Base-by-base conservation (phyloP, 2,113 vertebrate genomes). In the Gambusia affinis region DNA sequence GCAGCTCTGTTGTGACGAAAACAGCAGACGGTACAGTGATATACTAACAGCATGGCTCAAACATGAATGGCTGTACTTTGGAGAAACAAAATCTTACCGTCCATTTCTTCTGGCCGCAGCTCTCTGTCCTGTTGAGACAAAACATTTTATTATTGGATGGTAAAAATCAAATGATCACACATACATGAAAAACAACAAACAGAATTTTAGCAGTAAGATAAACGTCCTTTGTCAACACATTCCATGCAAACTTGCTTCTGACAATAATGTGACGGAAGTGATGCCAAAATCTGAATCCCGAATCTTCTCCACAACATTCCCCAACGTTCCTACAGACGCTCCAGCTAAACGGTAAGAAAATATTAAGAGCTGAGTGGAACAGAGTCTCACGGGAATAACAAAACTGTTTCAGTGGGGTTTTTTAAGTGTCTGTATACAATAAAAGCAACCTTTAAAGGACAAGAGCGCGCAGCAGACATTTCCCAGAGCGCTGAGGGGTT, bases 61-160 rank as follows among this genome's bases (percentile, higher is more conserved):
- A 28, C 5, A 62, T 4, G 37, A 60, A 31, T 42, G 33, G 35
- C 19, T 37, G 63, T 22, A n/a, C 19, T 24, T 17, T n/a, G 8
- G 24, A 57, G 24, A 57, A 17, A 79, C 30, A 70, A 3, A 47
- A 63, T 87, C 92, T 94, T 93, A 98, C 97, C 97, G 92, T 99
- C 97, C 28, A 99, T 97, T 91, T 99, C 97, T 85, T 99, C 97
- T 0, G 97, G 97, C 68, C 97, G 95, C 84, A 99, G 95, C 60
- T 98, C 96, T 95, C 97, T 95, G 89, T 98, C 97, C 97, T 99
- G 88, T 85, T 91, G 89, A 86, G 87, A 91, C 68, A 95, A 69
- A 76, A 70, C 11, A 79, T 57, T 67, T n/a, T 27, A 62, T 80
- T 22, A 78, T 4, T 39, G 24, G 33, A 60, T 28, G 75, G 44